Conservation (phyloP, 2,113 vertebrate species). For the Eulacestoma nigropectus region DNA sequence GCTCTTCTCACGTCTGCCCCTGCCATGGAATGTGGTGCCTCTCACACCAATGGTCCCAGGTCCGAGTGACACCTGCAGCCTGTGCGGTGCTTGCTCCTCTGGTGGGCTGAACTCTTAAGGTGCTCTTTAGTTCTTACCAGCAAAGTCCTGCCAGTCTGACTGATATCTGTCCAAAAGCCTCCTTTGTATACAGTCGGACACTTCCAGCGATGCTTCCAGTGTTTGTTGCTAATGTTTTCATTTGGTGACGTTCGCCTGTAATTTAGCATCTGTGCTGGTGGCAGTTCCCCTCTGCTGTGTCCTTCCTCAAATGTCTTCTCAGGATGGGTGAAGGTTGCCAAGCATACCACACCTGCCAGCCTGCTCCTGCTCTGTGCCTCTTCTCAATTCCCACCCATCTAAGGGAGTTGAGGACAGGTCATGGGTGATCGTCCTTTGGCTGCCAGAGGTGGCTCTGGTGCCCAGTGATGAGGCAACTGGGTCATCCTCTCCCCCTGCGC, state of each 20-base stretch:
- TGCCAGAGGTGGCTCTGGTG: not conserved
- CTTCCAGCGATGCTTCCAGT: not conserved
- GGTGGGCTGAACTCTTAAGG: not conserved
- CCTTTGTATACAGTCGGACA: not conserved
- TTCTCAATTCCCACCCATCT: not conserved
- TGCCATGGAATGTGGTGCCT: not conserved
- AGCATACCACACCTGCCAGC: not conserved
- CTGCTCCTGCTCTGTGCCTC: not conserved
- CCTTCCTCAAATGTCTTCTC: not conserved
- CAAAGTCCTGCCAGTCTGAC: not conserved
- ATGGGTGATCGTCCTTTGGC: not conserved
- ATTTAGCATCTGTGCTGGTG: not conserved
- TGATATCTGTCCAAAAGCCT: not conserved
- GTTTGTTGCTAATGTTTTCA: not conserved
- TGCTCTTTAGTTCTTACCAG: not conserved
- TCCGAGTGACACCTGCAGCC: rapidly evolving
- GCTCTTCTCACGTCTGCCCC: not conserved
- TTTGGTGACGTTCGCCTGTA: rapidly evolving
- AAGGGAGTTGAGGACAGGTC: not conserved
- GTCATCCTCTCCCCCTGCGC: not conserved
- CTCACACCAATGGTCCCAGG: rapidly evolving
- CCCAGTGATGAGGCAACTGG: not conserved
- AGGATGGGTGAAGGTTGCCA: not conserved
- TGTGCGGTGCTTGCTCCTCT: rapidly evolving
- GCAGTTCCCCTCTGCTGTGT: rapidly evolving